Base-by-base conservation (phyloP, 2,888 invertebrate genomes). In the Clunio marinus region DNA sequence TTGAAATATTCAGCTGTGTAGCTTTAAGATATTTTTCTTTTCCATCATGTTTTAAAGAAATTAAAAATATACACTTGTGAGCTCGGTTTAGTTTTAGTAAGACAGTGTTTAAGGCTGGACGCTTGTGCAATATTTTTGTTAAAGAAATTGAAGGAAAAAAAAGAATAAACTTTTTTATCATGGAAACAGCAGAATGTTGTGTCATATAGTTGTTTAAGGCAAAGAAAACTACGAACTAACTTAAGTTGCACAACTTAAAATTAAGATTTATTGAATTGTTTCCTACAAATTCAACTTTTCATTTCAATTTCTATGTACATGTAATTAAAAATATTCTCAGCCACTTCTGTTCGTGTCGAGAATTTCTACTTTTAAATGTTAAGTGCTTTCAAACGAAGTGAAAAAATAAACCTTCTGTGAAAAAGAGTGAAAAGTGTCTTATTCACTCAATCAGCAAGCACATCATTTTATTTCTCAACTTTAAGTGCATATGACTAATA, bases 91-190 rank as follows among this genome's bases (percentile, higher is more conserved):
- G 66, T 66, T 66, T 66, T 32, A 66, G 32, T 66, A 66, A 66
- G 55, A 66, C 66, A 51, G 66, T 66, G 51, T 46, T 20, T 55
- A 45, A 66, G 66, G 66, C 55, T 66, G 66, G 66, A 28, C 55
- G 51, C 55, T 66, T 55, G 66, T 66, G 66, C 66, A 66, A 66
- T 66, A 66, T 55, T 32, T 25, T 65, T 32, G 7, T 28, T 63
- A 37, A 15, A 25, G 37, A 63, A 63, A 59, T 13, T 2, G 41
- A 41, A n/a, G n/a, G 8, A 41, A 41, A 41, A 57, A n/a, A 5
- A 57, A 57, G 57, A n/a, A n/a, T n/a, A n/a, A n/a, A n/a, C n/a
- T n/a, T 57, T 57, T 57, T 57, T 37, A 25, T 13, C 2, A 25
- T 51, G 51, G 22, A 51, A 51, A 51, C 51, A 32, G 7, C 35